These are phyloP conservation scores for Rhamphomyia laevipes DNA, from an alignment of 2,888 invertebrate genomes.

Conservation along the genomic window DNA sequence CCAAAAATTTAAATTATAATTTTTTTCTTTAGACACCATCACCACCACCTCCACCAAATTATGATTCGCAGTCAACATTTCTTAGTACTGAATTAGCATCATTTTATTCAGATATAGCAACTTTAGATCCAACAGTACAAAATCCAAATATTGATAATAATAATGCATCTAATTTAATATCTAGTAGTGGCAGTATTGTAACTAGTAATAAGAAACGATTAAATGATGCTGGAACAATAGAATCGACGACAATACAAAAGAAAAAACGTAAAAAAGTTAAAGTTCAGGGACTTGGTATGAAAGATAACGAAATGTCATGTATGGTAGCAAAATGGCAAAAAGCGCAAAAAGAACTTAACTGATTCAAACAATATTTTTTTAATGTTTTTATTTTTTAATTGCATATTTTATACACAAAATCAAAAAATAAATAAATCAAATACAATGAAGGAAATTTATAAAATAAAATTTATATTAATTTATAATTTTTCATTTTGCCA, in stretches of 20 bases:
- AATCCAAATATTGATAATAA: background rate
- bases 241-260: background rate
- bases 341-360: conserved; percentile 45
- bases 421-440: too few species aligned
- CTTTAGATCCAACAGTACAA: conserved; percentile 25
- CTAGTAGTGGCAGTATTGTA: background rate
- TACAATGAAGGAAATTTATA: too few species aligned
- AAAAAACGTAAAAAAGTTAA: conserved; percentile 30
- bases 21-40: background rate
- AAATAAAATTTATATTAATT: too few species aligned
- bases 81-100: conserved; percentile 44
- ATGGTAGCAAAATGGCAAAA: conserved; percentile 63
- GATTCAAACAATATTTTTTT: background rate
- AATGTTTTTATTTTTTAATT: too few species aligned
- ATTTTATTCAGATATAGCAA: conserved; percentile 50
- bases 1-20: background rate
- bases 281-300: conserved; percentile 46
- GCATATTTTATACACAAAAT: too few species aligned
- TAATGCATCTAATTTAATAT: background rate
- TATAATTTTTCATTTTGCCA: conserved; percentile 32
- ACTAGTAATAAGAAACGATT: background rate
- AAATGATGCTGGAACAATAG: background rate
- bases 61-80: conserved; percentile 2
- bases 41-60: conserved; percentile 1
- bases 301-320: conserved; percentile 56